These are phyloP conservation scores for Trichogramma dendrolimi DNA, from an alignment of 2,888 invertebrate species.

Conservation along the genomic window DNA sequence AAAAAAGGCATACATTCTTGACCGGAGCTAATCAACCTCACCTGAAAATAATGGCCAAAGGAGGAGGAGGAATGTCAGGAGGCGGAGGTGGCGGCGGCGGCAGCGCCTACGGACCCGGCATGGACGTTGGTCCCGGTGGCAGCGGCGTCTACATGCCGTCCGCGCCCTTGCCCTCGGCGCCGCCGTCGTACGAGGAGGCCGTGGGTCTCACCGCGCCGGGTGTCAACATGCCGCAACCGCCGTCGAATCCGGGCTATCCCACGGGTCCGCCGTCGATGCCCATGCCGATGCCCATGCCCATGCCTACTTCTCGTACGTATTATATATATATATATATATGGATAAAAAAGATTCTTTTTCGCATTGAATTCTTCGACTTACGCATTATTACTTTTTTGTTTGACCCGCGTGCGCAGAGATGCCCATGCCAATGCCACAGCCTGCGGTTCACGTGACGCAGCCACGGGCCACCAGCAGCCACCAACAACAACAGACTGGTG, in stretches of 20 bases:
- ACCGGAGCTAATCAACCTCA: too few species aligned
- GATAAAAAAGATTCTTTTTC: too few species aligned
- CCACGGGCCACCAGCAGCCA: constrained; percentile 27
- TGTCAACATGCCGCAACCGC: constrained; percentile 18
- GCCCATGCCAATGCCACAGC: constrained; percentile 35
- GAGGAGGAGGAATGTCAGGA: constrained; percentile 5
- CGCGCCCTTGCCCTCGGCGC: constrained; percentile 40
- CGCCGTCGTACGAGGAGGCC: constrained; percentile 47
- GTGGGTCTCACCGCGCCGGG: constrained; percentile 32
- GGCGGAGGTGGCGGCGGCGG: constrained; percentile 3
- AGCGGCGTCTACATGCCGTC: constrained; percentile 24
- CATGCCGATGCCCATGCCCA: constrained; percentile 34
- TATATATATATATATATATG: too few species aligned
- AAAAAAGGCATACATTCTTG: too few species aligned
- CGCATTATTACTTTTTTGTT: too few species aligned
- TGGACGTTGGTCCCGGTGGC: constrained; percentile 1
- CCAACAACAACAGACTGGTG: constrained; percentile 23
- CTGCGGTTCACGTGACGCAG: constrained; percentile 16
- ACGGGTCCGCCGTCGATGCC: constrained; percentile 23
- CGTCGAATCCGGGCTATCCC: constrained; percentile 35
- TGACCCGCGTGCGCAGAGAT: constrained; percentile 25
- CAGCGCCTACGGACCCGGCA: neutral
- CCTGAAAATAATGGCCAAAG: constrained; percentile 13
- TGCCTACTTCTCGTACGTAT: too few species aligned
- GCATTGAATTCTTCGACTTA: too few species aligned